phyloP scores from a whole-genome alignment of 2,888 invertebrate species.

The Cataglyphis rosenhaueri region DNA sequence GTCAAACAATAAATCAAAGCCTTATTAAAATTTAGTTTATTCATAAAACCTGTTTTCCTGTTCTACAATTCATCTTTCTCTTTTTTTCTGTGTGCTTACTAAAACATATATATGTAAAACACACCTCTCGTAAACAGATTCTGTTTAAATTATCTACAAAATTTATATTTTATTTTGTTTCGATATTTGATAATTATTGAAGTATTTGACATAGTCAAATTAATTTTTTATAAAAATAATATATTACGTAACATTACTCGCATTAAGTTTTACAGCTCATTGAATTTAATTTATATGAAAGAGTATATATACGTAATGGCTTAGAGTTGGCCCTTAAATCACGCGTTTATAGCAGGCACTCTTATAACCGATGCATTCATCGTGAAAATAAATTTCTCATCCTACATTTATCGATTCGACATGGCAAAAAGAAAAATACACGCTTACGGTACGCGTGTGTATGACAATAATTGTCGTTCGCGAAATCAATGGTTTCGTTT shows the following conservation, averaged over 20 bases:
- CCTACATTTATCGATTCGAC: background rate
- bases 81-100: background rate
- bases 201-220: background rate
- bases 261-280: constrained; percentile 1
- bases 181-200: background rate
- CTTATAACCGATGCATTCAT: constrained; percentile 6
- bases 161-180: background rate
- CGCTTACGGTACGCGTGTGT: background rate
- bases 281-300: constrained; percentile 1
- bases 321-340: background rate
- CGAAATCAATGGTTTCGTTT: constrained; percentile 53
- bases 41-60: background rate
- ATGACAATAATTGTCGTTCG: constrained; percentile 32
- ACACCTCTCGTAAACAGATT: background rate
- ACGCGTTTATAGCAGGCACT: background rate
- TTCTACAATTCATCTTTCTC: background rate
- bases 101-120: constrained; percentile 7
- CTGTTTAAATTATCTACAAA: background rate
- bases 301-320: background rate
- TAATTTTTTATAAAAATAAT: background rate
- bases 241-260: background rate
- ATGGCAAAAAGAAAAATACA: background rate
- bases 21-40: constrained; percentile 8
- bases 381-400: constrained; percentile 7
- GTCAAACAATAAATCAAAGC: background rate